Evolutionary conservation across 2,888 invertebrate species (phyloP), one percentile per base, ranked within the genome.

Genomic region (Nymphalis polychloros): DNA sequence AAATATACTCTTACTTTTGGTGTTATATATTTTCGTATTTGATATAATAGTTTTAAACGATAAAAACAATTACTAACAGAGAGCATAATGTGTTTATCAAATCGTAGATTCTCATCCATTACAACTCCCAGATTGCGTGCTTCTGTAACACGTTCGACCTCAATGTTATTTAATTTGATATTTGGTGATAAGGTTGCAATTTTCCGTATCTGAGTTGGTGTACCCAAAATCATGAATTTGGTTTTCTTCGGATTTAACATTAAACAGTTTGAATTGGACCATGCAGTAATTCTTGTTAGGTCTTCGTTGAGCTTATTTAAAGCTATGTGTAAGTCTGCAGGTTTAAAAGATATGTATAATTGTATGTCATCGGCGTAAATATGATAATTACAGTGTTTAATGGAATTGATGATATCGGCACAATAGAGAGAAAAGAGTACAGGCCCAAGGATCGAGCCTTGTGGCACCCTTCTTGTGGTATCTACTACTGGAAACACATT

Each of bases 91-190:
- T 61, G 61, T 13, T n/a, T 35, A 46, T 66, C 66, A 19, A 66
- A 61, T n/a, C 66, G 17, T 27, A 66, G 13, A 7, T 13, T 31
- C 16, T 66, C 61, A 16, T 66, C 61, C 61, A 66, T 66, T 16
- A 66, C 31, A 20, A 66, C 19, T 13, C 61, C 61, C 16, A 67
- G 49, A 50, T 67, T 67, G 13, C 55, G 31, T n/a, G 62, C 48
- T 20, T 67, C 55, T 1, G 8, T 19, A 10, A 67, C 67, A 8
- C 55, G 46, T 27, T 61, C 57, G 20, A 62, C 53, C 19, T 31
- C 35, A 52, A 8, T 20, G 35, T 41, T 19, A 41, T 59, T 41
- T 13, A 59, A 17, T 59, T 59, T 31, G 1, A 59, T 59, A 31
- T 19, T 19, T 35, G 59, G 59, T 8, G 19, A n/a, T n/a, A 17